Evolutionary conservation across 2,888 invertebrate genomes (phyloP).

Genomic region (Scaptomyza flava): DNA sequence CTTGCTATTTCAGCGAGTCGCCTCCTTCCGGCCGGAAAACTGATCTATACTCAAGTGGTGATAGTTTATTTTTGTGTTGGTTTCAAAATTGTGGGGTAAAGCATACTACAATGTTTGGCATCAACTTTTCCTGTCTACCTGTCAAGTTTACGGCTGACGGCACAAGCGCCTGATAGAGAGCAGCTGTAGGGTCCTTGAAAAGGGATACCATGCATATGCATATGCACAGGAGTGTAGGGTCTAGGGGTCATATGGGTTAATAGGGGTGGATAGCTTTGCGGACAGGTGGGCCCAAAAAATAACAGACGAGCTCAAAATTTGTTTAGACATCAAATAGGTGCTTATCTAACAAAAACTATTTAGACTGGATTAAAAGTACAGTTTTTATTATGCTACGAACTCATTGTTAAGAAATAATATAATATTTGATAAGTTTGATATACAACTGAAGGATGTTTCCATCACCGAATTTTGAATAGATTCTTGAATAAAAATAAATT

Average conservation of each 20-base stretch:
- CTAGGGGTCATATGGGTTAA: conserved; percentile 56
- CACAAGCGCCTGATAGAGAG: conserved; percentile 52
- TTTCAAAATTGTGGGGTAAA: conserved; percentile 13
- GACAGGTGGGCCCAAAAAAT: conserved; percentile 59
- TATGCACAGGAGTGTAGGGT: conserved; percentile 37
- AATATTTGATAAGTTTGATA: conserved; percentile 5
- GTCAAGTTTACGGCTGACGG: conserved; percentile 75
- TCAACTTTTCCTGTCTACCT: conserved; percentile 70
- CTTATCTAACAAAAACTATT: conserved; percentile 53
- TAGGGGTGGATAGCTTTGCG: conserved; percentile 68
- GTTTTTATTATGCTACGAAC: conserved; percentile 14
- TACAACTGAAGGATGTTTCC: neutral
- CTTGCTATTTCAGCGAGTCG: conserved; percentile 54
- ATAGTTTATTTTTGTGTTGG: conserved; percentile 54
- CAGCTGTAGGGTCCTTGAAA: conserved; percentile 71
- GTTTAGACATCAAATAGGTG: conserved; percentile 47
- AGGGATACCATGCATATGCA: conserved; percentile 42
- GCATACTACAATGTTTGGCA: conserved; percentile 9
- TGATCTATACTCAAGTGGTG: conserved; percentile 60
- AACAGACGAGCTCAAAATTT: conserved; percentile 49
- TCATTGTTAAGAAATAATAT: neutral
- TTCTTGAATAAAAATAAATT: too few species aligned
- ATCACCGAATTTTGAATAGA: too few species aligned
- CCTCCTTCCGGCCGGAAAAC: conserved; percentile 71
- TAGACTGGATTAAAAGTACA: conserved; percentile 46